These are phyloP conservation scores for Parnassius glacialis DNA, from an alignment of 2,888 invertebrate genomes.

Conservation along the genomic window DNA sequence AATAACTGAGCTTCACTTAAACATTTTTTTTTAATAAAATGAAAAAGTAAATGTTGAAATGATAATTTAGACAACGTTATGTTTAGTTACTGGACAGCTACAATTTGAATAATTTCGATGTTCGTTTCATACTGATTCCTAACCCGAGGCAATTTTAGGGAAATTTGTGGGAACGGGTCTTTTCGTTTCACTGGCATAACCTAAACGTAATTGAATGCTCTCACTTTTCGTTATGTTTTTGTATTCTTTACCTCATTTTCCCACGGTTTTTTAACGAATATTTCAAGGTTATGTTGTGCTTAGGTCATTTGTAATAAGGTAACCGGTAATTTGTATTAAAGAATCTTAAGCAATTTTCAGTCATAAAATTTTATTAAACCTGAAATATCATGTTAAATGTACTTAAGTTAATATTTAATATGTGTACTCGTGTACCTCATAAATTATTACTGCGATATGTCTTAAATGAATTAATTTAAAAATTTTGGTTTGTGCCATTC, in stretches of 20 bases:
- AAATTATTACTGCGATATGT: too few relatives aligned
- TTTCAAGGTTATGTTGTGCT: constrained; percentile 6
- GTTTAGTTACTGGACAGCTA: not conserved
- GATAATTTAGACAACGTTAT: not conserved
- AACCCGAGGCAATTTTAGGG: constrained; percentile 31
- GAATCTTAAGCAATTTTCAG: not conserved
- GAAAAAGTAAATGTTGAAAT: not conserved
- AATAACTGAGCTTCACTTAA: not conserved
- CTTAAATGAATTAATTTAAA: too few relatives aligned
- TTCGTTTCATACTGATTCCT: constrained; percentile 14
- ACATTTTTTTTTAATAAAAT: not conserved
- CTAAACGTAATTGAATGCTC: constrained; percentile 53
- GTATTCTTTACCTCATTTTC: constrained; percentile 47
- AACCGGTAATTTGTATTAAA: constrained; percentile 10
- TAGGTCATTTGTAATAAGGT: constrained; percentile 5
- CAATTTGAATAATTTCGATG: constrained; percentile 19
- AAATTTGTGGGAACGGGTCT: constrained; percentile 39
- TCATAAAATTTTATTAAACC: too few relatives aligned
- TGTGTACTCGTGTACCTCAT: too few relatives aligned
- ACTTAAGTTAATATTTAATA: too few relatives aligned
- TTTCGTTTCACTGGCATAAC: constrained; percentile 31
- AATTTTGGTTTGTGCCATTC: too few relatives aligned
- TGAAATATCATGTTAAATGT: too few relatives aligned
- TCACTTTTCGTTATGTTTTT: constrained; percentile 53
- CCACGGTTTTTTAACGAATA: constrained; percentile 42